Base-by-base conservation (phyloP, 2,113 vertebrate genomes). In the Myanophis thanlyinensis region DNA sequence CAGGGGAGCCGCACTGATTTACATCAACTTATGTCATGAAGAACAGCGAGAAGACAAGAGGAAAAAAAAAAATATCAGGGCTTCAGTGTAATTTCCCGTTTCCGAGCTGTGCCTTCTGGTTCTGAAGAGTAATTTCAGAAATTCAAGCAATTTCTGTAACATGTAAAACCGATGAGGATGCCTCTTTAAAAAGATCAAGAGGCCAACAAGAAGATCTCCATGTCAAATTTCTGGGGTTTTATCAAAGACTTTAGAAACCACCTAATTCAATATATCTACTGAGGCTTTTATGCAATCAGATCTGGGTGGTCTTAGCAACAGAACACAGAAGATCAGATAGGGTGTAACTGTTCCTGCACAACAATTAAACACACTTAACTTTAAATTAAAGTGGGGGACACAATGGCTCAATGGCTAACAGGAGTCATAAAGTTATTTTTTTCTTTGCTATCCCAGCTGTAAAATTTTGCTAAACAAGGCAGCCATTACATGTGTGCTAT, bases 1-100 rank as follows among this genome's bases (percentile, higher is more conserved):
- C 94, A 93, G 95, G 95, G 96, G 94, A 95, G 92, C 6, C 0
- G 2, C 88, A 95, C 94, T 94, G 96, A 91, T 91, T 95, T 92
- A 86, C 91, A 90, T 73, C 89, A 89, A 15, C 40, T 0, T 0
- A 92, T 92, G 59, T 35, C 91, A 91, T 51, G 40, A 59, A 85
- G 91, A 85, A 85, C 40, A 40, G 91, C 49, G 56, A 84, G 46
- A 8, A 62, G 47, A 9, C n/a, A 59, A 25, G n/a, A 95, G 92
- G n/a, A 96, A 95, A 90, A 30, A 3, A n/a, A n/a, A n/a, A n/a
- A n/a, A n/a, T n/a, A 56, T 49, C 85, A 87, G 30, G 27, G 46
- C 94, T 89, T 89, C 89, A 96, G 85, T 93, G 91, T 84, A 52
- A 48, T 95, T 85, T 52, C 15, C 18, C 84, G 93, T 94, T 94